A percentile compares a stretch with the other conserved stretches of the same genome.
Evolutionary conservation across 1,140 invertebrate species (phyloP).

Genomic region (Dendroctonus valens): DNA sequence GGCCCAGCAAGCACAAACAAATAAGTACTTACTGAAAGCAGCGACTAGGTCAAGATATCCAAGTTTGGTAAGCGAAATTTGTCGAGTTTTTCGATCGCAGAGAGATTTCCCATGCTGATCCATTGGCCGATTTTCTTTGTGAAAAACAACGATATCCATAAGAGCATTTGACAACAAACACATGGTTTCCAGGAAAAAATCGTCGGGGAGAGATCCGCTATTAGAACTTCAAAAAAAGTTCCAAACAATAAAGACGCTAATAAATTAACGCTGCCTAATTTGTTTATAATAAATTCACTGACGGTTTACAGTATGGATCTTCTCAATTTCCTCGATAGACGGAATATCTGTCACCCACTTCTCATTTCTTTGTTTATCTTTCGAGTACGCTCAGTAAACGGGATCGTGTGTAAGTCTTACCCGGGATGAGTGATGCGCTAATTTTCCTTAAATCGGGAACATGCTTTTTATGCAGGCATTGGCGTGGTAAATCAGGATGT

Average conservation of each 20-base stretch:
- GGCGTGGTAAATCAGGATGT: too few relatives aligned
- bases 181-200: not conserved
- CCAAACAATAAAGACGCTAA: constrained; percentile 44
- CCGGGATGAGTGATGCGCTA: constrained; percentile 24
- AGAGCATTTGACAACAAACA: not conserved
- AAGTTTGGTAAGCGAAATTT: too few relatives aligned
- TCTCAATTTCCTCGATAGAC: constrained; percentile 32
- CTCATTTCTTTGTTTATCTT: constrained; percentile 41
- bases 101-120: too few relatives aligned
- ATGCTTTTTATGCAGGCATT: not conserved
- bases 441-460: constrained; percentile 26
- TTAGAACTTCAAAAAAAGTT: constrained; percentile 9
- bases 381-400: not conserved
- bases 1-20: constrained; percentile 7
- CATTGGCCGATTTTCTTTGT: too few relatives aligned
- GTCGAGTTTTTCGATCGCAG: too few relatives aligned
- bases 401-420: constrained; percentile 3
- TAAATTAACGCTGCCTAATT: constrained; percentile 44
- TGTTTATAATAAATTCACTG: constrained; percentile 45
- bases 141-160: not conserved
- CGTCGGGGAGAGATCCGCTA: not conserved
- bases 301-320: constrained; percentile 43
- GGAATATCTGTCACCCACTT: constrained; percentile 43
- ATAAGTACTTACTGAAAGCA: not conserved
- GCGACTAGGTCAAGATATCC: too few relatives aligned